Evolutionary conservation across 92 coral and sea anemone genomes (phyloP).

Genomic region (Siderastrea siderea): DNA sequence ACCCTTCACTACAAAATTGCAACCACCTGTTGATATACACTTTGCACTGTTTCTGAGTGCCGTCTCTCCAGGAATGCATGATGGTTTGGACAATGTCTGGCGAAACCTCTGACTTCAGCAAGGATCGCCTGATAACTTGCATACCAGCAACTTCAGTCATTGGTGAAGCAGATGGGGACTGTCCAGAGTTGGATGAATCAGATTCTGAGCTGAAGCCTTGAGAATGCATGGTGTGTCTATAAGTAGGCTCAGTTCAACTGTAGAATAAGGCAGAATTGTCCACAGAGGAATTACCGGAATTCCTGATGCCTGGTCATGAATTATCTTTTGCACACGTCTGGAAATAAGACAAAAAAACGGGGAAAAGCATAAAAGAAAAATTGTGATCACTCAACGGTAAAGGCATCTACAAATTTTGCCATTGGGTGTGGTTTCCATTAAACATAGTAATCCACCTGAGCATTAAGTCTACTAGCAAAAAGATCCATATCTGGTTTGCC

Average conservation of each 20-base stretch:
- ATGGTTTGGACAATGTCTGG: slow-evolving; percentile 62
- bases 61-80: slow-evolving; percentile 64
- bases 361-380: too few species aligned
- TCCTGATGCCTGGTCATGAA: slow-evolving; percentile 43
- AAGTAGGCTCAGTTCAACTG: slow-evolving; percentile 38
- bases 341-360: slow-evolving; percentile 69
- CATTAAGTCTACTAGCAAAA: background rate
- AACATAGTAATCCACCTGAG: too few species aligned
- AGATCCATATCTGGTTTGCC: slow-evolving; percentile 17
- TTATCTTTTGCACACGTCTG: slow-evolving; percentile 62
- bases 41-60: slow-evolving; percentile 67
- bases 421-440: too few species aligned
- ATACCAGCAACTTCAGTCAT: slow-evolving; percentile 57
- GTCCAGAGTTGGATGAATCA: slow-evolving; percentile 50
- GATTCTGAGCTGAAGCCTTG: slow-evolving; percentile 47
- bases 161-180: slow-evolving; percentile 58
- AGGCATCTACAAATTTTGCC: too few species aligned
- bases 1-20: slow-evolving; percentile 55
- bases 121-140: slow-evolving; percentile 75
- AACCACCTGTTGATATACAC: slow-evolving; percentile 69
- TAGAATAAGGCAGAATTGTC: slow-evolving; percentile 42
- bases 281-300: slow-evolving; percentile 57
- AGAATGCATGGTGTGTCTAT: slow-evolving; percentile 40
- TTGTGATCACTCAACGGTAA: too few species aligned
- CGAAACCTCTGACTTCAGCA: slow-evolving; percentile 50